Conservation (phyloP, 2,113 vertebrate genomes). For the Coptodon bakossiorum region DNA sequence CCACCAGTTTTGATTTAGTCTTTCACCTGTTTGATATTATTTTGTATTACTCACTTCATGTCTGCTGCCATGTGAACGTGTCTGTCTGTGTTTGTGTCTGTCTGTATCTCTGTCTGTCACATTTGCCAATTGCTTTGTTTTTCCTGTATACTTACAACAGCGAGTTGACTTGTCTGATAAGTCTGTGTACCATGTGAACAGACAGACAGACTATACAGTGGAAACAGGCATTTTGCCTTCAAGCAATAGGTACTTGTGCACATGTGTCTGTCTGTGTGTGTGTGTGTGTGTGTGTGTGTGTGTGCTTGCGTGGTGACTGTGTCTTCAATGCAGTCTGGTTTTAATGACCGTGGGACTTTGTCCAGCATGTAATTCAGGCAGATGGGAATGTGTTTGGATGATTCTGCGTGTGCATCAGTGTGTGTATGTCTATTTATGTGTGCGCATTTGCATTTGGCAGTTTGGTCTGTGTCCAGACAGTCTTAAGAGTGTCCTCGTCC, state of each 20-base stretch:
- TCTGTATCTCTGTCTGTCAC: slow-evolving; percentile 25
- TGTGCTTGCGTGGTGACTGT: slow-evolving; percentile 50
- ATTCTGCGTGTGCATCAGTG: not conserved
- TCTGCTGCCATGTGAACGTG: slow-evolving; percentile 36
- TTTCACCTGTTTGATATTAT: slow-evolving; percentile 64
- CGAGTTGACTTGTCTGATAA: slow-evolving; percentile 31
- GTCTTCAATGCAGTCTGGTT: slow-evolving; percentile 61
- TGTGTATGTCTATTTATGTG: not conserved
- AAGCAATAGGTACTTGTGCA: slow-evolving; percentile 19
- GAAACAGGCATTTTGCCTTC: slow-evolving; percentile 47
- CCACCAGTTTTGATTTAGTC: slow-evolving; percentile 27
- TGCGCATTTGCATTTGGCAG: not conserved
- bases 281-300: not conserved
- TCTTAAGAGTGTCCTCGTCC: slow-evolving; percentile 14
- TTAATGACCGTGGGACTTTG: slow-evolving; percentile 57
- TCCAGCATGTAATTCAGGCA: slow-evolving; percentile 63
- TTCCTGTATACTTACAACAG: slow-evolving; percentile 33
- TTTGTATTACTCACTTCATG: slow-evolving; percentile 50
- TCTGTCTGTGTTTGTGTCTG: slow-evolving; percentile 58
- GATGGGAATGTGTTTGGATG: slow-evolving; percentile 51
- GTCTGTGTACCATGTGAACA: slow-evolving; percentile 40
- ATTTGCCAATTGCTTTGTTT: slow-evolving; percentile 34
- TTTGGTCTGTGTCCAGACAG: not conserved
- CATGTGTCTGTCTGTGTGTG: not conserved
- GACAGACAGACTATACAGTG: slow-evolving; percentile 57